Evolutionary conservation across 2,888 invertebrate species (phyloP).

Genomic region (Tridacna crocea): DNA sequence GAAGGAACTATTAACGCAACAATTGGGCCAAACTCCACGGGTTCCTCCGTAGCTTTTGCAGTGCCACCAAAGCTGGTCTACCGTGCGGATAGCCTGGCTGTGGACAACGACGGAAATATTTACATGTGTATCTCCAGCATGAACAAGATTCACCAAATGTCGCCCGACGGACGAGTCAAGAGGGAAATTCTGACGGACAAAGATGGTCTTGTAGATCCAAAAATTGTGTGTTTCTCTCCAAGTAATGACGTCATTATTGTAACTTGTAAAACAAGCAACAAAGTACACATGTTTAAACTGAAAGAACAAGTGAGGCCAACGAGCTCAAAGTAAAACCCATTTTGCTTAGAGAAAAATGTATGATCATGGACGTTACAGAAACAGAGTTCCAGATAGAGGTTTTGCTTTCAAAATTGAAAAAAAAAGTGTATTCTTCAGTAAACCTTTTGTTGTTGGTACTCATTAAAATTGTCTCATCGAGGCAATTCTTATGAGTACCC

Average conservation of each 20-base stretch:
- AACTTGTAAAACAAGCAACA: constrained; percentile 52
- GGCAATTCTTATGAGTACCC: no score
- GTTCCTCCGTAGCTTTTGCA: constrained; percentile 30
- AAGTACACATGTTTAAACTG: constrained; percentile 53
- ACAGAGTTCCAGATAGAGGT: no score
- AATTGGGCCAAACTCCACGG: constrained; percentile 42
- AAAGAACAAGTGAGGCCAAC: constrained; percentile 15
- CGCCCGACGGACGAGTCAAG: constrained; percentile 54
- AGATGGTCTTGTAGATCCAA: constrained; percentile 54
- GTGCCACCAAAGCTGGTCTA: constrained; percentile 47
- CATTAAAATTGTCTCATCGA: no score
- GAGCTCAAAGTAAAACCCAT: not conserved
- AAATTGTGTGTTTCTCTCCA: constrained; percentile 55
- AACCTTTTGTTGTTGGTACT: no score
- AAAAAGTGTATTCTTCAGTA: no score
- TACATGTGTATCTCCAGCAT: constrained; percentile 55
- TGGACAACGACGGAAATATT: constrained; percentile 53
- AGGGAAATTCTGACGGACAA: constrained; percentile 53
- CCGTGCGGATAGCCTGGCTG: constrained; percentile 51
- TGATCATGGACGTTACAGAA: no score
- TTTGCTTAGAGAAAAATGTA: no score
- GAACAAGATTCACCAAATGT: constrained; percentile 58
- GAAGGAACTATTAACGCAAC: constrained; percentile 28
- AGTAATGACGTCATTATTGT: constrained; percentile 52
- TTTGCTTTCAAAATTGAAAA: no score